Evolutionary conservation across 2,113 vertebrate genomes (phyloP), one percentile per base, ranked within the genome.

Genomic region (Megaleporinus macrocephalus): DNA sequence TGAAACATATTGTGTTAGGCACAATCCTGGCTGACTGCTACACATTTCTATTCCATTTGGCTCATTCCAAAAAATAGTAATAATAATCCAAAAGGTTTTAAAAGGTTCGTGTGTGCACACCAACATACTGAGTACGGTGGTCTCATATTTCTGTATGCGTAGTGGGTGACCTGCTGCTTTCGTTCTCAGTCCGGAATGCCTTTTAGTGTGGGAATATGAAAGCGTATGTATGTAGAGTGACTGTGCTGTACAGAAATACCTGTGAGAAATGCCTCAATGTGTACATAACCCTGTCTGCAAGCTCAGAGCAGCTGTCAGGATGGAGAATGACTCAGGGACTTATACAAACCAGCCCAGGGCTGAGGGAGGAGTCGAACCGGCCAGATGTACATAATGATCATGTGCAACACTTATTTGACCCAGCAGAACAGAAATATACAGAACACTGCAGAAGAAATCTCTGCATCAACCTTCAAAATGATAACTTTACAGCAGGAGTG

Each of bases 1-100:
- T 29, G 30, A 82, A n/a, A 69, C n/a, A 69, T 62, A 55, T 0
- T 62, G 75, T 70, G 24, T 69, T 77, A 53, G 51, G 73, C 70
- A 81, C 70, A 76, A 10, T 47, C 36, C 68, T 11, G 9, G 62
- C 18, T 49, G 71, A 73, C 61, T 33, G n/a, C 18, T 59, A 78
- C 69, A 57, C 78, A 73, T 78, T 78, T 41, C 51, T 22, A 0
- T 53, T 36, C 57, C 36, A 51, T n/a, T n/a, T n/a, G n/a, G n/a
- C n/a, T n/a, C n/a, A n/a, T n/a, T n/a, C n/a, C n/a, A n/a, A n/a
- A n/a, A n/a, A n/a, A n/a, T n/a, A n/a, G n/a, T n/a, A n/a, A n/a
- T n/a, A n/a, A n/a, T n/a, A n/a, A n/a, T n/a, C n/a, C n/a, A 22
- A 57, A 57, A 57, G 55, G n/a, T n/a, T 36, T 57, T 22, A 20